Base-by-base conservation (phyloP, 2,113 vertebrate species). In the Puntigrus tetrazona region DNA sequence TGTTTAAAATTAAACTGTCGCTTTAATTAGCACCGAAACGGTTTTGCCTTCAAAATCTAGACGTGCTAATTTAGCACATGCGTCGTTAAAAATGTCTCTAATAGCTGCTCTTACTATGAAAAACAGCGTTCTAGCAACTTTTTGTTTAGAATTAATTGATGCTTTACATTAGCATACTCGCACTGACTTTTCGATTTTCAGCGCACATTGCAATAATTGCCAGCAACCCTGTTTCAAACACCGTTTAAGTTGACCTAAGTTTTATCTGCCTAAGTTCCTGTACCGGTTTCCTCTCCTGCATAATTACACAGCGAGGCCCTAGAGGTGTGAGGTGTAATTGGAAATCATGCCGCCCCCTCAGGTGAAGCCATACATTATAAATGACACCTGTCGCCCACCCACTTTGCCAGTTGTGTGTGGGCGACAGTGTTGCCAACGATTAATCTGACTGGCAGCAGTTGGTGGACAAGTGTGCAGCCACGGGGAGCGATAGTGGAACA, bases 301-400 rank as follows among this genome's bases (percentile, higher is more conserved):
- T 89, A 89, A 89, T 89, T 89, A 87, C 84, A 81, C 18, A 36
- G 80, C 31, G 31, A 78, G 72, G 75, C 77, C 59, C 52, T 65
- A 55, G 52, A 78, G 78, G 81, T 72, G 84, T 85, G 81, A 82
- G 50, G 41, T 73, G 81, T 88, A 88, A 88, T 88, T 88, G 87
- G 87, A 78, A 86, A 65, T 80, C 77, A 82, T 81, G 76, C 77
- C 63, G 65, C 87, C 87, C 84, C 81, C 84, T 77, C 86, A 65
- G 85, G 85, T 79, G 78, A 88, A 88, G 75, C 78, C 47, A 79
- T 80, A 78, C 78, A 85, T 88, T 89, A 89, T 84, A 86, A 88
- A 89, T 87, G 81, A 82, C 74, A 86, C 73, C 70, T 78, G 83
- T 87, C 83, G 65, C 29, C 73, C 72, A 78, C 72, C 69, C 69